Percentiles rank a stretch among this genome's conserved stretches.
These are phyloP conservation scores for Listronotus bonariensis DNA, from an alignment of 1,140 invertebrate species.

Conservation along the genomic window DNA sequence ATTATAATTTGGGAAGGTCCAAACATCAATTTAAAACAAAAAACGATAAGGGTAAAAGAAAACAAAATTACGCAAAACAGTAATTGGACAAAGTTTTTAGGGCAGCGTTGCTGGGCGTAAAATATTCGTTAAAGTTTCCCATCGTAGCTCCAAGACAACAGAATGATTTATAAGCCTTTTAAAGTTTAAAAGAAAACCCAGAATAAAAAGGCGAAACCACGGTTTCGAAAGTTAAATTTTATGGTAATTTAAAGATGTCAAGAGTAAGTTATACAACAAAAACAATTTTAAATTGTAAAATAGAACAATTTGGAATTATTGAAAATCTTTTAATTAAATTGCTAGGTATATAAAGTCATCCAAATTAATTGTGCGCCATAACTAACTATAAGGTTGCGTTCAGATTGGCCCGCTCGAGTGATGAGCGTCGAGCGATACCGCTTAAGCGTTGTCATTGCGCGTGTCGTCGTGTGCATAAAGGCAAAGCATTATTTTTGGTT, in stretches of 20 bases:
- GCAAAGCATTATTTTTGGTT: too few species aligned
- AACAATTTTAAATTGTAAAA: too few species aligned
- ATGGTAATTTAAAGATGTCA: constrained; percentile 22
- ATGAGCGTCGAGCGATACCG: too few species aligned
- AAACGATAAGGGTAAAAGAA: constrained; percentile 17
- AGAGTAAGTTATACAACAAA: constrained; percentile 8
- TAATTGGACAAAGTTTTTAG: constrained; percentile 36
- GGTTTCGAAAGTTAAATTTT: constrained; percentile 19
- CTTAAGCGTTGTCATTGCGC: too few species aligned
- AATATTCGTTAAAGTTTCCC: constrained; percentile 46
- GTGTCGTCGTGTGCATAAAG: too few species aligned
- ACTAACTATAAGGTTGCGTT: too few species aligned
- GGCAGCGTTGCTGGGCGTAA: constrained; percentile 36
- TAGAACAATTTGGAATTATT: too few species aligned
- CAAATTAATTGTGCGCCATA: too few species aligned
- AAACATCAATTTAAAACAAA: constrained; percentile 19
- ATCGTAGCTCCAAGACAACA: constrained; percentile 33
- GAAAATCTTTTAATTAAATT: too few species aligned
- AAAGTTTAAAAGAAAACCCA: constrained; percentile 33
- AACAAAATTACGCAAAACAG: constrained; percentile 39
- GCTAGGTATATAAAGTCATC: too few species aligned
- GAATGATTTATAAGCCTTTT: constrained; percentile 44
- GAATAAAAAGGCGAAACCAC: constrained; percentile 15
- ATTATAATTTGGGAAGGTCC: constrained; percentile 2
- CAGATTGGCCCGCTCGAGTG: too few species aligned